Percentiles rank a stretch among this genome's conserved stretches.
phyloP scores from a whole-genome alignment of 2,113 vertebrate genomes.

The Carassius gibelio region DNA sequence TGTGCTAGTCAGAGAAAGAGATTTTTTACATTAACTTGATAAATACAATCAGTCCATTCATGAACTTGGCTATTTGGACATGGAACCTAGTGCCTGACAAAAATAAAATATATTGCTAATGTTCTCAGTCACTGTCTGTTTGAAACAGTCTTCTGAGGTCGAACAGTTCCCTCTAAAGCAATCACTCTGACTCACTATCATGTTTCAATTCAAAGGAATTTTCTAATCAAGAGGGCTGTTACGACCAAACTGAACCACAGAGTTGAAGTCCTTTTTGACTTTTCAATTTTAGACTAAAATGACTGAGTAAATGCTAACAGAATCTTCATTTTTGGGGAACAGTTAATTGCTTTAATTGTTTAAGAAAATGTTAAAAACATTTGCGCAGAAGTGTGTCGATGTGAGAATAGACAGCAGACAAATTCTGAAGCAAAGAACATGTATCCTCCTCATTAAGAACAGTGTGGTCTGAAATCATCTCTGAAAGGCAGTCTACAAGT shows the following conservation, averaged over 20 bases:
- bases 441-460: background rate
- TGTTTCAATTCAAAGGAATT: too few species aligned
- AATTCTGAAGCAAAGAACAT: background rate
- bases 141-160: background rate
- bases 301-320: too few species aligned
- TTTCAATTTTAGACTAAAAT: background rate
- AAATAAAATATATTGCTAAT: background rate
- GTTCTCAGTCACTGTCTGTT: background rate
- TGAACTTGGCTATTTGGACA: background rate
- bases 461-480: background rate
- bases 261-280: background rate
- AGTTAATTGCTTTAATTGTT: too few species aligned
- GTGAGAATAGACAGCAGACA: background rate
- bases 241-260: too few species aligned
- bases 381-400: background rate
- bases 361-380: too few species aligned
- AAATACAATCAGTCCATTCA: background rate
- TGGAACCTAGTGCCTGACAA: background rate
- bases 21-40: background rate
- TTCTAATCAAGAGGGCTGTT: too few species aligned
- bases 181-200: too few species aligned
- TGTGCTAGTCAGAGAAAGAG: background rate
- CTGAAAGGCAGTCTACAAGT: background rate
- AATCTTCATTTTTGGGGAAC: too few species aligned
- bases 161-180: too few species aligned